Conservation (phyloP, 2,113 vertebrate genomes). For the Jaculus jaculus region DNA sequence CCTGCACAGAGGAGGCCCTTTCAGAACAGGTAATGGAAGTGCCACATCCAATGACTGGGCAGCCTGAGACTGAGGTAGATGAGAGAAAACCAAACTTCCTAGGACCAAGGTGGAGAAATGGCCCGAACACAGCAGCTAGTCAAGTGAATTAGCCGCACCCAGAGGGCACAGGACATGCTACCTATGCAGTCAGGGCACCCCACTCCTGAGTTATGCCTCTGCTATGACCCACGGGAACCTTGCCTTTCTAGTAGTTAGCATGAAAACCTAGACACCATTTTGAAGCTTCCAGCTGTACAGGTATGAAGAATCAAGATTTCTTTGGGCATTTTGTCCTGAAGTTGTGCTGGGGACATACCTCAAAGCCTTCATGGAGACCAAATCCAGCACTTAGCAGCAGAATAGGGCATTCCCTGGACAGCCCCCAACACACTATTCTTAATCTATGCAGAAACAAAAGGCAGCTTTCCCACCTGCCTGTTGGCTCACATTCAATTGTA, state of each 20-base stretch:
- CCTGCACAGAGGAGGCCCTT: not conserved
- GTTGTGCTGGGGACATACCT: not conserved
- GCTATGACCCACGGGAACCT: not conserved
- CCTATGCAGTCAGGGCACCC: not conserved
- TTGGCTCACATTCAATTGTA: not conserved
- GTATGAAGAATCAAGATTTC: not conserved
- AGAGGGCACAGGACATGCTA: not conserved
- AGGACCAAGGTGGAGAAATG: not conserved
- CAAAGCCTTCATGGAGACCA: not conserved
- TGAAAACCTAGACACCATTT: not conserved
- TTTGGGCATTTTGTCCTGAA: not conserved
- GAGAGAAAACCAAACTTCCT: not conserved
- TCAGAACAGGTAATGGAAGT: not conserved
- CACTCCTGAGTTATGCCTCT: not conserved
- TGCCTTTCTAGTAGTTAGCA: not conserved
- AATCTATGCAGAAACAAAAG: not conserved
- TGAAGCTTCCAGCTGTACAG: not conserved
- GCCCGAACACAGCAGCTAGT: too few relatives aligned
- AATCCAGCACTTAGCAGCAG: not conserved
- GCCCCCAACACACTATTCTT: not conserved
- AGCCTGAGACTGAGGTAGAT: not conserved
- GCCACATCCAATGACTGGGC: not conserved
- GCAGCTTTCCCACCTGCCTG: constrained; percentile 2
- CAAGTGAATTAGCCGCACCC: not conserved
- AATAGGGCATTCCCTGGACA: not conserved